Conservation (phyloP, 2,888 invertebrate genomes). For the Papilio elwesi region DNA sequence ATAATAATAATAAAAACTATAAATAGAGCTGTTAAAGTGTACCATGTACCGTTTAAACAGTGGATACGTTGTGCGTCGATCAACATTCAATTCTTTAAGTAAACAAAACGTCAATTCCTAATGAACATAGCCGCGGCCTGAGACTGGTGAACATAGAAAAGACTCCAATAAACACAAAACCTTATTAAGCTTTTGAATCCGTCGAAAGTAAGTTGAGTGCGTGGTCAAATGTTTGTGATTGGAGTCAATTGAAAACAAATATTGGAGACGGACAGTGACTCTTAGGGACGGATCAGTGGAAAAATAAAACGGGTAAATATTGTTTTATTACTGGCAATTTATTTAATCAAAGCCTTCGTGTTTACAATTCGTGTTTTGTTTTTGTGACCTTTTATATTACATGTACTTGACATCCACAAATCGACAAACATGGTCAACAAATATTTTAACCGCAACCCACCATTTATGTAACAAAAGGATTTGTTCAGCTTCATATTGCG, state of each 20-base stretch:
- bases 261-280: constrained; percentile 25
- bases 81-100: constrained; percentile 8
- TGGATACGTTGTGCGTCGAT: not conserved
- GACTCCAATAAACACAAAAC: constrained; percentile 26
- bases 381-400: constrained; percentile 1
- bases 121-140: not conserved
- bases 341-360: constrained; percentile 29
- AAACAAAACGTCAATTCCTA: constrained; percentile 26
- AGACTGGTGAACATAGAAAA: constrained; percentile 9
- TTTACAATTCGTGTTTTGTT: constrained; percentile 14
- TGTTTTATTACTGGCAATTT: constrained; percentile 36
- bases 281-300: constrained; percentile 35
- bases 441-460: not conserved
- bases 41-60: not conserved
- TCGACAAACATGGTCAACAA: not conserved
- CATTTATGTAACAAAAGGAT: no score
- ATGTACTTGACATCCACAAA: not conserved
- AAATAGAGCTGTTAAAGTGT: not conserved
- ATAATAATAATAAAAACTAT: no score
- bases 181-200: constrained; percentile 27
- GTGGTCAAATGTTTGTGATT: constrained; percentile 39
- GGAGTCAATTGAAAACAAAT: constrained; percentile 41
- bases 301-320: constrained; percentile 39
- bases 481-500: no score
- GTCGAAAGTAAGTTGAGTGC: constrained; percentile 35